phyloP scores from a whole-genome alignment of 2,888 invertebrate species.

The Chymomyza amoena region DNA sequence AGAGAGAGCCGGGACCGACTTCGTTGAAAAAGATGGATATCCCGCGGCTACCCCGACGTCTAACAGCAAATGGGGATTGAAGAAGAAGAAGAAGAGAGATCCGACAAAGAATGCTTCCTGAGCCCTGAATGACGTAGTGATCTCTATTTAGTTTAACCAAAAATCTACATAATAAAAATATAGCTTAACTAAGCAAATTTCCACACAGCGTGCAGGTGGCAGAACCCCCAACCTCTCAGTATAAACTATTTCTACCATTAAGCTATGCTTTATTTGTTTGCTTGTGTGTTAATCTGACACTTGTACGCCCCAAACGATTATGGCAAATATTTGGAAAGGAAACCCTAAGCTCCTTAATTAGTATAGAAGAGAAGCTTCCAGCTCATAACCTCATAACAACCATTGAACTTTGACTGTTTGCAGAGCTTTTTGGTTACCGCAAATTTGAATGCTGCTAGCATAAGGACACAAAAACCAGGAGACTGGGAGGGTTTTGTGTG shows the following conservation, averaged over 20 bases:
- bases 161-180: neutral
- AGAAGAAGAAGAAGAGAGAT: too few species aligned
- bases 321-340: conserved; percentile 70
- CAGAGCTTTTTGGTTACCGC: neutral
- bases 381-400: conserved; percentile 13
- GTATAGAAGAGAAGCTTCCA: conserved; percentile 67
- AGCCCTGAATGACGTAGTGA: too few species aligned
- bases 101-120: too few species aligned
- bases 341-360: conserved; percentile 74
- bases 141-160: too few species aligned
- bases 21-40: too few species aligned
- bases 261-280: neutral
- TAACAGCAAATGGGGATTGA: too few species aligned
- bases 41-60: too few species aligned
- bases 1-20: too few species aligned
- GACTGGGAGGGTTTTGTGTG: neutral
- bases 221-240: neutral
- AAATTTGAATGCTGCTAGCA: conserved; percentile 1
- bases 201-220: neutral
- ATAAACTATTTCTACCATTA: neutral
- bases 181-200: neutral
- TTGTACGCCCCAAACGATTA: conserved; percentile 48
- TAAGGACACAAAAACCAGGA: neutral
- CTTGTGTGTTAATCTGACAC: conserved; percentile 18
- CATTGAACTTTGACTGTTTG: conserved; percentile 1